A percentile compares a stretch with the other conserved stretches of the same genome.
Evolutionary conservation across 2,797 vertebrate species (phyloP).

Genomic region (Myotis findleyi): DNA sequence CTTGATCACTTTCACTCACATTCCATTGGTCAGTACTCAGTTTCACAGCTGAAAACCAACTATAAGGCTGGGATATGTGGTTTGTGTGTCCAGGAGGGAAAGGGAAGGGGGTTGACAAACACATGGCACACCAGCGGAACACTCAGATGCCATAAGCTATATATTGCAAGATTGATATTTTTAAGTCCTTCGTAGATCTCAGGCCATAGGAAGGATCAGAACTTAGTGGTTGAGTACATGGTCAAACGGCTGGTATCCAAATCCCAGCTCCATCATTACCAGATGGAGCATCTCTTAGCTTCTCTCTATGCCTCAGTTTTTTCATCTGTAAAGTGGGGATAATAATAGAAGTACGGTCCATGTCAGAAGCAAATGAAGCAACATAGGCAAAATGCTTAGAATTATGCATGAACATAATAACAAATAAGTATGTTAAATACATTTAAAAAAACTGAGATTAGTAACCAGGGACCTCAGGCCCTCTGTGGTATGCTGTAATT

Average conservation of each 20-base stretch:
- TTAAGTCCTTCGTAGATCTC: background rate
- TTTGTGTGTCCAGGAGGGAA: background rate
- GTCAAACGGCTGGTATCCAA: background rate
- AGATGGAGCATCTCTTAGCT: background rate
- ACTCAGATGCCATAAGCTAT: background rate
- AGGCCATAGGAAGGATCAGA: background rate
- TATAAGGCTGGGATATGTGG: background rate
- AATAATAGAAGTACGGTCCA: background rate
- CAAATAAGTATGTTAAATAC: background rate
- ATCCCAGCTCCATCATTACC: background rate
- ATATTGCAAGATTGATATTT: background rate
- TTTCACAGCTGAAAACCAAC: background rate
- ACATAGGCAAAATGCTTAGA: background rate
- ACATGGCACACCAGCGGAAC: background rate
- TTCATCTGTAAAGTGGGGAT: background rate
- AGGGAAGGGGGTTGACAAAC: background rate
- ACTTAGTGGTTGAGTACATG: background rate
- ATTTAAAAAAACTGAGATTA: background rate
- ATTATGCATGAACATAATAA: background rate
- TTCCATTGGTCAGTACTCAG: background rate
- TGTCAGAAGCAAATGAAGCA: background rate
- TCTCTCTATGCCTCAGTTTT: background rate
- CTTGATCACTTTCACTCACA: background rate
- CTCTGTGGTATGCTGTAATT: background rate
- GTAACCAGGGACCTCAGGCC: background rate